phyloP scores from a whole-genome alignment of 2,113 vertebrate genomes.

The Chloropsis cyanopogon region DNA sequence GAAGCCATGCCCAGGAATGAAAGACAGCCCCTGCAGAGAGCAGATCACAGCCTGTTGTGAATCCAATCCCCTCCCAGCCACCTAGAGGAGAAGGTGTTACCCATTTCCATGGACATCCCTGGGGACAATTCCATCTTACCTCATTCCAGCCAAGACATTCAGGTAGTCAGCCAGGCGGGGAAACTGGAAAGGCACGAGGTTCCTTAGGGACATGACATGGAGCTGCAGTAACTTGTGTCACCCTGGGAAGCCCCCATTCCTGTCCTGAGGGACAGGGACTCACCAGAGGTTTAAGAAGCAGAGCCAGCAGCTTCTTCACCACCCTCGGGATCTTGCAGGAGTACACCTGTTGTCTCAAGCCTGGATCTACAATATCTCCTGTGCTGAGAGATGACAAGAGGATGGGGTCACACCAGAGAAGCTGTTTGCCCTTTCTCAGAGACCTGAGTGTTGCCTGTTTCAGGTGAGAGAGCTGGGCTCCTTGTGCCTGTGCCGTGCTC shows the following conservation, averaged over 20 bases:
- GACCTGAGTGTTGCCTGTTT: not conserved
- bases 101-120: not conserved
- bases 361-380: slow-evolving; percentile 73
- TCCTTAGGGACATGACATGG: not conserved
- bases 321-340: slow-evolving; percentile 57
- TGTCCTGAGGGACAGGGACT: slow-evolving; percentile 37
- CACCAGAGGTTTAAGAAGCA: slow-evolving; percentile 83
- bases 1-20: not conserved
- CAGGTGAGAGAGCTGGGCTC: not conserved
- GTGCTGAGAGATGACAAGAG: slow-evolving; percentile 66
- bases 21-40: not conserved
- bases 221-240: not conserved
- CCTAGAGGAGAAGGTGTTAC: not conserved
- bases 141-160: not conserved
- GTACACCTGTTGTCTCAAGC: slow-evolving; percentile 52
- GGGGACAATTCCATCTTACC: not conserved
- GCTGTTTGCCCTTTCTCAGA: not conserved
- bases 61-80: not conserved
- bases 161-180: slow-evolving; percentile 60
- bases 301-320: slow-evolving; percentile 74
- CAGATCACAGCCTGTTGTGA: not conserved
- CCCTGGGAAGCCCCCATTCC: not conserved
- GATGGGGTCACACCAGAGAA: not conserved
- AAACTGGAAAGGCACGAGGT: slow-evolving; percentile 38
- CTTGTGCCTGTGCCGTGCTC: not conserved